These are phyloP conservation scores for Pantherophis guttatus DNA, from an alignment of 2,113 vertebrate species.

Conservation along the genomic window DNA sequence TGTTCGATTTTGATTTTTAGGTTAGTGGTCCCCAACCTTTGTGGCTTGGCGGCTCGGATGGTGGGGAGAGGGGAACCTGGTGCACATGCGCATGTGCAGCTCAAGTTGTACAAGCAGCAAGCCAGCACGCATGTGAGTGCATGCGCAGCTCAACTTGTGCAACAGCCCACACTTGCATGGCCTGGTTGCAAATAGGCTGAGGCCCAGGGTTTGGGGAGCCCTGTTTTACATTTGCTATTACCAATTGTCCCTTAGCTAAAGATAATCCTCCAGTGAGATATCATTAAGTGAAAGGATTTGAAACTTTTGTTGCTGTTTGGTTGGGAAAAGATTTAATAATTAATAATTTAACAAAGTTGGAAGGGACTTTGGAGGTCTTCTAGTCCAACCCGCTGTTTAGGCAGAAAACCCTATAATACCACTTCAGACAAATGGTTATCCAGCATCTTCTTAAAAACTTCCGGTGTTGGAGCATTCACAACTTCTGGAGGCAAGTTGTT, in stretches of 20 bases:
- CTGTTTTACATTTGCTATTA: neutral
- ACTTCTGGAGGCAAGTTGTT: too few species aligned
- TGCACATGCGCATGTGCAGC: accelerated
- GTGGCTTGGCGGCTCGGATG: too few species aligned
- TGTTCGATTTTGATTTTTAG: neutral
- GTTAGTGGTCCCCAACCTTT: neutral
- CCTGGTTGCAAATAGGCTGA: neutral
- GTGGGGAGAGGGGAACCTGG: too few species aligned
- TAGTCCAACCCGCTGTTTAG: too few species aligned
- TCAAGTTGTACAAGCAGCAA: neutral
- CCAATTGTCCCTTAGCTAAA: neutral
- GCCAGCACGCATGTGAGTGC: neutral
- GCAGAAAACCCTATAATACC: too few species aligned
- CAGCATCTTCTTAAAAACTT: too few species aligned
- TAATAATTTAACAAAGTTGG: too few species aligned
- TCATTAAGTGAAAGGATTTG: neutral
- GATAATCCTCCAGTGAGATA: neutral
- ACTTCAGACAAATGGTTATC: too few species aligned
- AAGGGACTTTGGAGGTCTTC: too few species aligned
- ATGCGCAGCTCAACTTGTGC: neutral
- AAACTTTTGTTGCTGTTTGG: neutral
- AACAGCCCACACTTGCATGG: neutral
- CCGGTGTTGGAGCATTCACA: too few species aligned
- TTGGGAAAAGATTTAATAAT: neutral
- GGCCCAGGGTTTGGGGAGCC: neutral